Conservation (phyloP, 2,797 vertebrate genomes). For the Ctenopoma multispine region DNA sequence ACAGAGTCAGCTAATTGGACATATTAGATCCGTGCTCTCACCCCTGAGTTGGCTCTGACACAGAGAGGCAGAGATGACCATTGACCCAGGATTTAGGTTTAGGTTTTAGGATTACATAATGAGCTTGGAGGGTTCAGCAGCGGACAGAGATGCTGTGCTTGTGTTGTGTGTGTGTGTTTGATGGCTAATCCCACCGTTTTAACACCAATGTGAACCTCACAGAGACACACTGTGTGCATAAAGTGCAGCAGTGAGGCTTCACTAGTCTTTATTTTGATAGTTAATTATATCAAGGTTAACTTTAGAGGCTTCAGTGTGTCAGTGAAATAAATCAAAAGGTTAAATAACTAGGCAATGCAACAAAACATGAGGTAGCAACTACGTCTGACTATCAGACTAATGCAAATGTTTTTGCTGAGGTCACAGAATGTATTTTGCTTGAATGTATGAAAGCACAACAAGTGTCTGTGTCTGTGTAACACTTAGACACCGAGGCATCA, state of each 20-base stretch:
- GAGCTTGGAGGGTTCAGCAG: conserved; percentile 64
- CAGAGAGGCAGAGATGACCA: conserved; percentile 33
- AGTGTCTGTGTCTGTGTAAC: no score
- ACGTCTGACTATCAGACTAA: no score
- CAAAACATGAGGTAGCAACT: not conserved
- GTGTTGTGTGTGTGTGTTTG: conserved; percentile 45
- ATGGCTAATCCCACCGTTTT: conserved; percentile 61
- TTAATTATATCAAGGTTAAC: not conserved
- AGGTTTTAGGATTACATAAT: conserved; percentile 77
- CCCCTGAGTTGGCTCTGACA: conserved; percentile 4
- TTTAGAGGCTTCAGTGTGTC: not conserved
- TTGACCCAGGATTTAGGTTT: conserved; percentile 68
- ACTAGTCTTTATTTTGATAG: not conserved
- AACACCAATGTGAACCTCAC: conserved; percentile 53
- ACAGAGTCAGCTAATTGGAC: conserved; percentile 26
- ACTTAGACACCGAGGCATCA: no score
- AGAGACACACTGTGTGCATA: not conserved
- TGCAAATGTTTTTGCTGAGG: no score
- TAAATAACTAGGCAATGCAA: no score
- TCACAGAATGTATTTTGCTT: no score
- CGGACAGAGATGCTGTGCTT: conserved; percentile 51
- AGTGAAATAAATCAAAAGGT: not conserved
- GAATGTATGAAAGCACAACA: no score
- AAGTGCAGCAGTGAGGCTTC: not conserved
- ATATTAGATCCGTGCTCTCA: conserved; percentile 50